These are phyloP conservation scores for Steinernema khuongi DNA, from an alignment of 1,140 invertebrate species.

Conservation along the genomic window DNA sequence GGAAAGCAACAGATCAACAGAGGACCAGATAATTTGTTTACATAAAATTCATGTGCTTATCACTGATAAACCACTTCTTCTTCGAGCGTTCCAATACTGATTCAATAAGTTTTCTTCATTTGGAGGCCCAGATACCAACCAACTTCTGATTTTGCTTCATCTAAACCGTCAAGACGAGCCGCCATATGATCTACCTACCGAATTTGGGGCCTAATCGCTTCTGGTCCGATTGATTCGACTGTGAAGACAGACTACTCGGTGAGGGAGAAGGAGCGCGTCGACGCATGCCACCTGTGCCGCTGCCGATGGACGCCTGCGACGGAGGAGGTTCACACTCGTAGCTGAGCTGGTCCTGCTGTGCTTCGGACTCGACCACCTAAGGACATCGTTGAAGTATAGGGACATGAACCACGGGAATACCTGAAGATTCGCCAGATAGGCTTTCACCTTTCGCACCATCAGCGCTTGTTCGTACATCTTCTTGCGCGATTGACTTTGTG, in stretches of 20 bases:
- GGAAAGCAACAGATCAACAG: conserved; percentile 22
- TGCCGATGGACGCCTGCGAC: conserved; percentile 53
- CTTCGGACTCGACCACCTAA: conserved; percentile 84
- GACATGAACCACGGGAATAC: conserved; percentile 61
- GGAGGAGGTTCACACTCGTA: conserved; percentile 76
- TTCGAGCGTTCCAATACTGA: too few relatives aligned
- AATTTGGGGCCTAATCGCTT: conserved; percentile 64
- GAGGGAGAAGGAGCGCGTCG: conserved; percentile 80
- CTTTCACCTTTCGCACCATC: conserved; percentile 90
- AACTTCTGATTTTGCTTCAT: too few relatives aligned
- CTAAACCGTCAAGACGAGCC: too few relatives aligned
- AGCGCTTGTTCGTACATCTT: conserved; percentile 68
- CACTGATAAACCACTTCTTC: too few relatives aligned
- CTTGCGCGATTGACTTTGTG: conserved; percentile 32
- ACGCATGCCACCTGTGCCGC: conserved; percentile 65
- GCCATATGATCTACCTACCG: too few relatives aligned
- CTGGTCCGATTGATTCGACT: conserved; percentile 65
- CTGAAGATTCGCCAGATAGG: conserved; percentile 85
- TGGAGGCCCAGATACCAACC: too few relatives aligned
- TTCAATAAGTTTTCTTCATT: too few relatives aligned
- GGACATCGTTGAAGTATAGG: conserved; percentile 59
- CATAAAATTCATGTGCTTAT: too few relatives aligned
- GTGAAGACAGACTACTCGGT: conserved; percentile 72
- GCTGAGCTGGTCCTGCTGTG: conserved; percentile 78
- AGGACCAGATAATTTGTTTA: conserved; percentile 12